A percentile compares a stretch with the other conserved stretches of the same genome.
These are phyloP conservation scores for Eupithecia subumbrata DNA, from an alignment of 2,888 invertebrate genomes.

Conservation along the genomic window DNA sequence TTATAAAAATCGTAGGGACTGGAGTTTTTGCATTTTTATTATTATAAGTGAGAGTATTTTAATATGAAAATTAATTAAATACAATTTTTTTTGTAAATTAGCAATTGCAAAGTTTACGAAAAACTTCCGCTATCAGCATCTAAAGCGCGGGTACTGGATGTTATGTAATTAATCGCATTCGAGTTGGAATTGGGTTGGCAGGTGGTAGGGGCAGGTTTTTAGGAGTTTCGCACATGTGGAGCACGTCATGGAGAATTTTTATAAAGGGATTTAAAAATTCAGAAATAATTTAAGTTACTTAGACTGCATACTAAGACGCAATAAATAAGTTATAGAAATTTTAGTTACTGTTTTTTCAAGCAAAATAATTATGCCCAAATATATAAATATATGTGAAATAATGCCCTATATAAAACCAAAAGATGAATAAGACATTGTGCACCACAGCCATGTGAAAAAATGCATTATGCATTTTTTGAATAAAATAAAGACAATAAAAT, in stretches of 20 bases:
- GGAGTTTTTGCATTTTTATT: neutral
- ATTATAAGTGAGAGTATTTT: neutral
- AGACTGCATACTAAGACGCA: too few species aligned
- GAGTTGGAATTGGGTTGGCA: slow-evolving; percentile 57
- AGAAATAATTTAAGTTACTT: neutral
- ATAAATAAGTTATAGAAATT: too few species aligned
- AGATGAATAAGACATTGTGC: neutral
- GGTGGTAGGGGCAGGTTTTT: slow-evolving; percentile 51
- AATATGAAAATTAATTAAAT: too few species aligned
- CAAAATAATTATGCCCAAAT: neutral
- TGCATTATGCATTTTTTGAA: neutral
- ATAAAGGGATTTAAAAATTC: neutral
- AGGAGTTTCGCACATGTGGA: neutral
- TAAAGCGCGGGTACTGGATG: slow-evolving; percentile 56
- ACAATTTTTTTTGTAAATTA: neutral
- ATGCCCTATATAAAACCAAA: neutral
- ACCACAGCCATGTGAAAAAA: neutral
- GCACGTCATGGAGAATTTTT: neutral
- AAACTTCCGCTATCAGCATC: slow-evolving; percentile 51
- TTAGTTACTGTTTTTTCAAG: too few species aligned
- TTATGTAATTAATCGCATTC: slow-evolving; percentile 44
- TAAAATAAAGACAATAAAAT: too few species aligned
- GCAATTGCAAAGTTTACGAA: neutral
- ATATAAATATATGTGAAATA: too few species aligned
- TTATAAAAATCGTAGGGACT: neutral